Evolutionary conservation across 1,140 invertebrate species (phyloP).

Genomic region (Apis dorsata): DNA sequence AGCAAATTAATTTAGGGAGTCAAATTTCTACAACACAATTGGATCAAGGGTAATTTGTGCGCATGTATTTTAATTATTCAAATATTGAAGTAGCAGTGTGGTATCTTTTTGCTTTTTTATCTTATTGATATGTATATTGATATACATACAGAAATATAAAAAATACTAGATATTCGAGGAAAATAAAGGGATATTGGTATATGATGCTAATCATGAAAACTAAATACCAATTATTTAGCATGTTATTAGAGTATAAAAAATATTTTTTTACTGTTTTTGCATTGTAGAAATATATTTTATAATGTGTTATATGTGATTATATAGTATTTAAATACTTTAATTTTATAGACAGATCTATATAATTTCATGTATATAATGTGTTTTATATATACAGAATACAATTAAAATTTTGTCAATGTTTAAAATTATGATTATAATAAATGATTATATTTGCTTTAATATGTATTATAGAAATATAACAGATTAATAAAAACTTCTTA

Average conservation of each 20-base stretch:
- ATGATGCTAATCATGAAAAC: slow-evolving; percentile 33
- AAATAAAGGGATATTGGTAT: slow-evolving; percentile 46
- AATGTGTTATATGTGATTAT: neutral
- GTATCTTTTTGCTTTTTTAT: slow-evolving; percentile 28
- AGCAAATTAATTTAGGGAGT: slow-evolving; percentile 71
- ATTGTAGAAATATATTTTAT: slow-evolving; percentile 10
- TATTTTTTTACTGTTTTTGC: slow-evolving; percentile 5
- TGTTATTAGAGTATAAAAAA: slow-evolving; percentile 13
- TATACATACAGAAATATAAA: neutral
- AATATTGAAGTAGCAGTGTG: slow-evolving; percentile 45
- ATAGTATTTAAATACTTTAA: slow-evolving; percentile 17
- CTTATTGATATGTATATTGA: slow-evolving; percentile 4
- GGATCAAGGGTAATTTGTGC: slow-evolving; percentile 75
- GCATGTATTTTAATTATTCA: slow-evolving; percentile 56
- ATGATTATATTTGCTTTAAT: neutral
- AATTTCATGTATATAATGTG: slow-evolving; percentile 39
- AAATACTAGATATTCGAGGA: slow-evolving; percentile 28
- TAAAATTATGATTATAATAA: neutral
- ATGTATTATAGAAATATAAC: neutral
- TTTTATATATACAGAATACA: neutral
- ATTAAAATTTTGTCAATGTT: neutral
- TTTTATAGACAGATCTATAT: slow-evolving; percentile 16
- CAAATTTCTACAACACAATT: slow-evolving; percentile 69
- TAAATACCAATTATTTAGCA: slow-evolving; percentile 21
- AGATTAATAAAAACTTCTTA: slow-evolving; percentile 38